Evolutionary conservation across 2,797 vertebrate genomes (phyloP), one percentile per base, ranked within the genome.

Genomic region (Gymnoscopelus braueri): DNA sequence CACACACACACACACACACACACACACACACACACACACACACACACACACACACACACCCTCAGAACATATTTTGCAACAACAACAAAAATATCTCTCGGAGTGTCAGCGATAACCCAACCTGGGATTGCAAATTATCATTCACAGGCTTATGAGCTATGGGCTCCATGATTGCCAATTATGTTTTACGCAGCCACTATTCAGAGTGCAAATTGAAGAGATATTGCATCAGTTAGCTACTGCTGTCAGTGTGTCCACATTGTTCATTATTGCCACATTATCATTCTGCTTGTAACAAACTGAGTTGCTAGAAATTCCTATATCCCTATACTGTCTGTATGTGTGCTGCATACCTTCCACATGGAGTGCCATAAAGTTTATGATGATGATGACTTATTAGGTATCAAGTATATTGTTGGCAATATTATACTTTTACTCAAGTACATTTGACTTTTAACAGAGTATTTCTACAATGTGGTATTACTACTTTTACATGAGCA

Each of bases 111-210:
- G 0, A 60, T 35, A 44, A 57, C 63, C 67, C 52, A 32, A 83
- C 60, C 79, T 78, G 81, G 87, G 83, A 89, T 89, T 89, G 77
- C 73, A 82, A 88, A 89, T 89, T 83, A 84, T 71, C 11, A 69
- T 71, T 83, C 63, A 39, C 71, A 69, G 75, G 68, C 83, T 79
- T 76, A 35, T 54, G 69, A 75, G 77, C 77, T 71, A 8, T 24
- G 32, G 78, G 63, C 67, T 84, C 71, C 60, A 56, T 89, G 84
- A 91, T 90, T 91, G 81, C 70, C 89, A 89, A 89, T 93, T 87
- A 81, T 67, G 77, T 81, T 86, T 87, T 58, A 76, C 80, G 81
- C 84, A 83, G 83, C 71, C 57, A 69, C 67, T 72, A 63, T 84
- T 82, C 79, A 84, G 60, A 62, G 63, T 26, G 44, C 1, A 69